Percentiles rank a stretch among this genome's conserved stretches.
phyloP scores from a whole-genome alignment of 2,888 invertebrate species.

The Agelastica alni region DNA sequence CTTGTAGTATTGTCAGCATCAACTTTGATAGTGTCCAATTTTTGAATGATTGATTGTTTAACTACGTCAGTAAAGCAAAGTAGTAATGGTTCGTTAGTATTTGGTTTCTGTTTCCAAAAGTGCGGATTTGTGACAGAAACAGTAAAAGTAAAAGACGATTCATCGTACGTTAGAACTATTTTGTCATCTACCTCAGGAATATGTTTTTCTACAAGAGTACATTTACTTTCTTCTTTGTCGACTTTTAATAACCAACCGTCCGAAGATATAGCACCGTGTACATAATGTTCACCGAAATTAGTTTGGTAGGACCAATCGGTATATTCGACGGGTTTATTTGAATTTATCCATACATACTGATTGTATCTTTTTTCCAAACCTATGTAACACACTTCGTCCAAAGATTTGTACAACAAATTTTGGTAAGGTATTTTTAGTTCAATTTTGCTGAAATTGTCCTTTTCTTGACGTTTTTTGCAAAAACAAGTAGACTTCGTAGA shows the following conservation, averaged over 20 bases:
- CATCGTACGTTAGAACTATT: constrained; percentile 20
- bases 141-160: constrained; percentile 5
- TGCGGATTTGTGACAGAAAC: constrained; percentile 19
- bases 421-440: constrained; percentile 42
- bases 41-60: constrained; percentile 25
- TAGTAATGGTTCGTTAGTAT: constrained; percentile 27
- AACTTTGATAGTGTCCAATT: constrained; percentile 13
- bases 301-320: constrained; percentile 33
- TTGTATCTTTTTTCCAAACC: constrained; percentile 32
- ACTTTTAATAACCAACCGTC: constrained; percentile 34
- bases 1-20: not conserved
- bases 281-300: constrained; percentile 24
- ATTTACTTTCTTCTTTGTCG: constrained; percentile 22
- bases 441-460: constrained; percentile 22
- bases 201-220: constrained; percentile 29
- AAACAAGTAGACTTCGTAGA: constrained; percentile 39
- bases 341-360: constrained; percentile 33
- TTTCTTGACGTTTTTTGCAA: constrained; percentile 29
- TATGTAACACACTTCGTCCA: constrained; percentile 37
- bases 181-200: not conserved
- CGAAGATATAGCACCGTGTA: constrained; percentile 30
- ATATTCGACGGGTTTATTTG: constrained; percentile 31
- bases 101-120: constrained; percentile 19
- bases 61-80: constrained; percentile 43
- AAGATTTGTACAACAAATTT: constrained; percentile 35